phyloP scores from a whole-genome alignment of 1,140 invertebrate genomes.

The Calycopis cecrops region DNA sequence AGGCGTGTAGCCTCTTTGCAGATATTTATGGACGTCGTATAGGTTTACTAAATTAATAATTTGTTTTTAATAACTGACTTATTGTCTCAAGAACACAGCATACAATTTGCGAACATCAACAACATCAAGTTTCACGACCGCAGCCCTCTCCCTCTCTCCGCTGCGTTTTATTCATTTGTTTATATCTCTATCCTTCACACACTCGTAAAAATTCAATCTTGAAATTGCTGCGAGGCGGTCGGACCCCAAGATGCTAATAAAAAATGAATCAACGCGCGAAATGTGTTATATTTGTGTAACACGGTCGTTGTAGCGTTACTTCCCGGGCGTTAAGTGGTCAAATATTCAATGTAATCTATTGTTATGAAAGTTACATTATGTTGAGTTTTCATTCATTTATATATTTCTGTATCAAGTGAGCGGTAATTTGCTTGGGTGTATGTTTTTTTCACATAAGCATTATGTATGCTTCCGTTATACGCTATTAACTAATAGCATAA shows the following conservation, averaged over 20 bases:
- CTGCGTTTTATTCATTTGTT: constrained; percentile 77
- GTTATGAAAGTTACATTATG: no score
- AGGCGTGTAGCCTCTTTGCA: no score
- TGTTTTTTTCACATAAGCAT: no score
- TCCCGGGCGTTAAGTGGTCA: not conserved
- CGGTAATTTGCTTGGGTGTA: no score
- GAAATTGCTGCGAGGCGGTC: constrained; percentile 41
- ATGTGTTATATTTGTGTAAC: constrained; percentile 18
- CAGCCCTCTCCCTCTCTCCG: constrained; percentile 76
- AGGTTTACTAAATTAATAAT: no score
- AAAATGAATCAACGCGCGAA: constrained; percentile 34
- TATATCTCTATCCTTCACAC: constrained; percentile 46
- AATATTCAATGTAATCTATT: not conserved
- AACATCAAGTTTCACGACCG: constrained; percentile 31
- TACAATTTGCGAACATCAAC: constrained; percentile 15
- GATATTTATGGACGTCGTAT: no score
- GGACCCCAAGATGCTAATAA: constrained; percentile 30
- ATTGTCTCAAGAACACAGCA: no score
- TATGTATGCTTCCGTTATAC: no score
- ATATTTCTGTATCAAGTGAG: no score
- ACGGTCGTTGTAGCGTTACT: not conserved
- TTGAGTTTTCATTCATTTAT: no score
- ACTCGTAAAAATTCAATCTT: constrained; percentile 62
- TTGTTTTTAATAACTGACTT: no score
- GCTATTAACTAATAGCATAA: no score